Conservation (phyloP, 2,113 vertebrate genomes). For the Salvelinus sp. region DNA sequence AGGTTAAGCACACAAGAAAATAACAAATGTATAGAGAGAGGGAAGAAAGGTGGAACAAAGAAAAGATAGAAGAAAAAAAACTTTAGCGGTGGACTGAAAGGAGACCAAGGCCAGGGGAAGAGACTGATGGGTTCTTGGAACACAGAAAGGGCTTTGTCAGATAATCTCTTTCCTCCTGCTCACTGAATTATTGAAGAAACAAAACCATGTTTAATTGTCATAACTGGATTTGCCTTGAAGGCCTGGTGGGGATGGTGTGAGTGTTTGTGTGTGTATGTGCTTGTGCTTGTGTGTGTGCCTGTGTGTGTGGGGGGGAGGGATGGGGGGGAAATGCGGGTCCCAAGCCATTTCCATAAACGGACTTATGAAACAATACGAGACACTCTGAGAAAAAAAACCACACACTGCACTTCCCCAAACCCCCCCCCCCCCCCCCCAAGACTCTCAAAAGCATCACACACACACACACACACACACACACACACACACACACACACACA, state of each 20-base stretch:
- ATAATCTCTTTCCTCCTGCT: slow-evolving; percentile 8
- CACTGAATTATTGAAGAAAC: slow-evolving; percentile 23
- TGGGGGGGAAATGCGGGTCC: slow-evolving; percentile 24
- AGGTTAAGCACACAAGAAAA: no score
- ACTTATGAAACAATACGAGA: slow-evolving; percentile 76
- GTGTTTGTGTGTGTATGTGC: slow-evolving; percentile 10
- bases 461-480: no score
- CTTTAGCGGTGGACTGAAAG: neutral
- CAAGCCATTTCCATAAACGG: slow-evolving; percentile 60
- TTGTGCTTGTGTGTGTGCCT: slow-evolving; percentile 27
- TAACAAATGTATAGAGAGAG: no score
- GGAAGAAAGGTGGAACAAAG: no score
- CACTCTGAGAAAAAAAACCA: slow-evolving; percentile 50
- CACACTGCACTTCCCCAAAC: slow-evolving; percentile 56
- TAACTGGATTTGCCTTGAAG: slow-evolving; percentile 19
- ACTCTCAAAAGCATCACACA: neutral
- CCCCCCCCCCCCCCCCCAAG: slow-evolving; percentile 11
- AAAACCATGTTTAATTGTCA: slow-evolving; percentile 13
- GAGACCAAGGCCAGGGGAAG: neutral
- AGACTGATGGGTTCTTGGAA: slow-evolving; percentile 19
- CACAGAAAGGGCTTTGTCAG: neutral
- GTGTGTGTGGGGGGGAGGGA: neutral
- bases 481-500: neutral
- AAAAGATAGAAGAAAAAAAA: neutral
- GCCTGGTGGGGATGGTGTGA: neutral